Percentiles rank a stretch among this genome's conserved stretches.
Conservation (phyloP, 2,888 invertebrate genomes). For the Nysson spinosus region DNA sequence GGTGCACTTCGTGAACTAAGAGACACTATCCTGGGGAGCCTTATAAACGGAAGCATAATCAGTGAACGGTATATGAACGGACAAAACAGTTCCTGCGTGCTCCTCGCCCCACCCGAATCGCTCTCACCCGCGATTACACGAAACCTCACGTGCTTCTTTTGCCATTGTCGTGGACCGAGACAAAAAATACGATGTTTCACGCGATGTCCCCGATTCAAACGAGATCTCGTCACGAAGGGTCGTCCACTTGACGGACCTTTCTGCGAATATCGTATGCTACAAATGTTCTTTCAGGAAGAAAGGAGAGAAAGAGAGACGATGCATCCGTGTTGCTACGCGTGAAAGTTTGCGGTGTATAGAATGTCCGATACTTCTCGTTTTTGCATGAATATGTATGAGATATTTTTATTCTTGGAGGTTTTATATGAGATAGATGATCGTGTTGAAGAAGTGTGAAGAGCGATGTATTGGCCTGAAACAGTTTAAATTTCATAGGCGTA, state of each 20-base stretch:
- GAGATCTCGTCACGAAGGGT: slow-evolving; percentile 1
- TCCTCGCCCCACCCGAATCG: slow-evolving; percentile 39
- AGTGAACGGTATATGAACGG: slow-evolving; percentile 57
- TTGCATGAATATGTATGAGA: no score
- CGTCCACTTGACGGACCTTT: no score
- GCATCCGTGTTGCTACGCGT: no score
- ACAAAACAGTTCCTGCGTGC: slow-evolving; percentile 42
- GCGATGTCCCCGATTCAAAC: not conserved
- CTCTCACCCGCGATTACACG: slow-evolving; percentile 46
- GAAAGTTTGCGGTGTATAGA: no score
- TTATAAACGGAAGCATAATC: slow-evolving; percentile 71
- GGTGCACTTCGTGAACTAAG: slow-evolving; percentile 55
- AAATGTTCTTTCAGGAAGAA: not conserved
- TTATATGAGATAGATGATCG: no score
- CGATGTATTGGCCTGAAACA: no score
- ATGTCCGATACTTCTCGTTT: no score
- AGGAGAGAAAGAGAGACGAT: not conserved
- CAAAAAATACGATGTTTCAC: no score
- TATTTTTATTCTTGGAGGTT: no score
- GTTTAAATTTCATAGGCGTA: no score
- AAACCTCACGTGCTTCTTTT: slow-evolving; percentile 31
- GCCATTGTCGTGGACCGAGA: slow-evolving; percentile 42
- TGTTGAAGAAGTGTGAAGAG: no score
- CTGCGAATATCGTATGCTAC: not conserved
- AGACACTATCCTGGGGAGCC: slow-evolving; percentile 48